Conservation (phyloP, 2,888 invertebrate genomes). For the Chrysotoxum bicinctum region DNA sequence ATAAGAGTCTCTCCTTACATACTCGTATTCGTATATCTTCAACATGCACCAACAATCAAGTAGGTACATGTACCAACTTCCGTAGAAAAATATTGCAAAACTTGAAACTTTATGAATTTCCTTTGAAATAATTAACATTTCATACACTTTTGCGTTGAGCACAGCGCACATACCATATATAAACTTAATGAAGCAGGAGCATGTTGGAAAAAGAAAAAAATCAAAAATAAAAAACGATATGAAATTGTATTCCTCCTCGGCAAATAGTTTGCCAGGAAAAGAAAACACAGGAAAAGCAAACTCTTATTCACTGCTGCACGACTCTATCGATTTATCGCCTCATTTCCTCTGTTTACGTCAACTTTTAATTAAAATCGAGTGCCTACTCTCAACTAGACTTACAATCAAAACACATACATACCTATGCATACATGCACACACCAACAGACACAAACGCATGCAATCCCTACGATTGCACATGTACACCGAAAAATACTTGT, state of each 20-base stretch:
- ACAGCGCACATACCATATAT: background rate
- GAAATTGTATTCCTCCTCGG: slow-evolving; percentile 24
- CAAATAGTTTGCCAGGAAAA: slow-evolving; percentile 41
- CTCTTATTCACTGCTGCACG: slow-evolving; percentile 61
- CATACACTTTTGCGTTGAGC: slow-evolving; percentile 26
- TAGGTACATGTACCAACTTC: slow-evolving; percentile 12
- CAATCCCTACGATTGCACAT: background rate
- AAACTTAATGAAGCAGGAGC: background rate
- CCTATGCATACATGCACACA: background rate
- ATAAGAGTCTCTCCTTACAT: too few relatives aligned
- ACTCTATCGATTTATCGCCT: slow-evolving; percentile 72
- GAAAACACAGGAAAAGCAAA: slow-evolving; percentile 38
- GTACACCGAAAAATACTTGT: slow-evolving; percentile 40
- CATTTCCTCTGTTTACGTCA: slow-evolving; percentile 73
- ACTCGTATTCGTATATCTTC: too few relatives aligned
- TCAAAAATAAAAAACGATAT: slow-evolving; percentile 1
- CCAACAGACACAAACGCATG: background rate
- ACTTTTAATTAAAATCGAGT: slow-evolving; percentile 73
- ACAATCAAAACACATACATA: slow-evolving; percentile 6
- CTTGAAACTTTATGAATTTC: slow-evolving; percentile 71
- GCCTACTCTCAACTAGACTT: slow-evolving; percentile 37
- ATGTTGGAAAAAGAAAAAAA: background rate
- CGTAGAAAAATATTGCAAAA: slow-evolving; percentile 48
- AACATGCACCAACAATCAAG: slow-evolving; percentile 31
- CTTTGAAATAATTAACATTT: slow-evolving; percentile 67